These are phyloP conservation scores for Ophion costatus DNA, from an alignment of 2,888 invertebrate species.

Conservation along the genomic window DNA sequence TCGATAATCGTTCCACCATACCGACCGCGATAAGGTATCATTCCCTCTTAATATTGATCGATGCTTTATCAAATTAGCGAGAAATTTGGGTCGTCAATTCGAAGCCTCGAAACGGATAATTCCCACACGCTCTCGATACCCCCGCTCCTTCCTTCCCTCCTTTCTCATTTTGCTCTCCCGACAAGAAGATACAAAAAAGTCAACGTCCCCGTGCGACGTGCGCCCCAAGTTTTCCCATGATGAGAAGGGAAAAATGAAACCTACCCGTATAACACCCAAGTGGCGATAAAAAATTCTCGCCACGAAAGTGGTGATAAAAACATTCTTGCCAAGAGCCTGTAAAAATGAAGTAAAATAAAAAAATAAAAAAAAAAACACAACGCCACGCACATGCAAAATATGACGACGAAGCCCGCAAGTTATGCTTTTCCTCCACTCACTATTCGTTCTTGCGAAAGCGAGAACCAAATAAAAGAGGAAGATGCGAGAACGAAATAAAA, in stretches of 20 bases:
- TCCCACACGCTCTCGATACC: background rate
- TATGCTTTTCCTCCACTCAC: background rate
- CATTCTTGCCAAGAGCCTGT: background rate
- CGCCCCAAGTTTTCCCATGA: constrained; percentile 3
- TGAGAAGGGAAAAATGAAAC: constrained; percentile 1
- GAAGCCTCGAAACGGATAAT: too few relatives aligned
- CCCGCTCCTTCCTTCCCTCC: too few relatives aligned
- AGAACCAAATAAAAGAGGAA: background rate
- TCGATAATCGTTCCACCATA: too few relatives aligned
- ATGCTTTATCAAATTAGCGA: too few relatives aligned
- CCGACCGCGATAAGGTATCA: too few relatives aligned
- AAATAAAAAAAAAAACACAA: too few relatives aligned
- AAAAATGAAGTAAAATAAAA: constrained; percentile 15
- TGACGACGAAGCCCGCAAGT: background rate
- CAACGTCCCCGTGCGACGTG: background rate
- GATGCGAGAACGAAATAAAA: too few relatives aligned
- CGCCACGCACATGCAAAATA: too few relatives aligned
- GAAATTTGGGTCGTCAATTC: too few relatives aligned
- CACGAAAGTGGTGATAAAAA: constrained; percentile 10
- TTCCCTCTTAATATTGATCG: too few relatives aligned
- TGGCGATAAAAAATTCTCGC: constrained; percentile 12
- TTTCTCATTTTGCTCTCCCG: background rate
- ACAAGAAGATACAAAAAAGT: background rate
- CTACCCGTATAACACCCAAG: background rate
- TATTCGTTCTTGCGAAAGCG: background rate